A percentile compares a stretch with the other conserved stretches of the same genome.
Conservation (phyloP, 2,888 invertebrate genomes). For the Lamellibrachia columna region DNA sequence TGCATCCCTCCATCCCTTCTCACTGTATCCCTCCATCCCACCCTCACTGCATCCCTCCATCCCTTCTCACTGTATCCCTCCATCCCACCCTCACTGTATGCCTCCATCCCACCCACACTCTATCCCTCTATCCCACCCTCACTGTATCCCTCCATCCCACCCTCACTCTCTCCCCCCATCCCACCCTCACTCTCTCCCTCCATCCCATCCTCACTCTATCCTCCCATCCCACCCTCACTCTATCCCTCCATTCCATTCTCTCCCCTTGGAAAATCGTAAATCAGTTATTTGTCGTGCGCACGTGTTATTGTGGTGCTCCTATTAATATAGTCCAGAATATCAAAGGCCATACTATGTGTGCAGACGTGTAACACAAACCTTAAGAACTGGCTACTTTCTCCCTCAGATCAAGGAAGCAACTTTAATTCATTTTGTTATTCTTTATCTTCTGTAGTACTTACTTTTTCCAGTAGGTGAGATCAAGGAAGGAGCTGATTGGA, state of each 20-base stretch:
- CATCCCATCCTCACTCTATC: no score
- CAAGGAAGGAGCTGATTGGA: conserved; percentile 69
- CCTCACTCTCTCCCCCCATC: no score
- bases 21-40: no score
- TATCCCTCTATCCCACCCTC: no score
- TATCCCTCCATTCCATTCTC: background rate
- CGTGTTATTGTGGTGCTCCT: background rate
- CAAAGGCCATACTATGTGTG: background rate
- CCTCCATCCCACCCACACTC: no score
- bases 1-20: no score
- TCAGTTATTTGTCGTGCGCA: background rate
- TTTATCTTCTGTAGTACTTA: conserved; percentile 58
- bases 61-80: no score
- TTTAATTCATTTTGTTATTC: background rate
- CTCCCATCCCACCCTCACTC: no score
- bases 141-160: no score
- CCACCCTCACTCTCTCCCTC: no score
- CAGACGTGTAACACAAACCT: background rate
- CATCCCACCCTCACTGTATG: no score
- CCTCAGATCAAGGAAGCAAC: background rate
- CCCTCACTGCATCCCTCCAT: no score
- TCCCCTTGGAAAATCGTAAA: background rate
- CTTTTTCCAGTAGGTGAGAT: conserved; percentile 77
- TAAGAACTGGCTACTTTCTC: background rate
- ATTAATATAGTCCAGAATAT: background rate